Evolutionary conservation across 2,888 invertebrate genomes (phyloP), one percentile per base, ranked within the genome.

Genomic region (Steinernema carpocapsae): DNA sequence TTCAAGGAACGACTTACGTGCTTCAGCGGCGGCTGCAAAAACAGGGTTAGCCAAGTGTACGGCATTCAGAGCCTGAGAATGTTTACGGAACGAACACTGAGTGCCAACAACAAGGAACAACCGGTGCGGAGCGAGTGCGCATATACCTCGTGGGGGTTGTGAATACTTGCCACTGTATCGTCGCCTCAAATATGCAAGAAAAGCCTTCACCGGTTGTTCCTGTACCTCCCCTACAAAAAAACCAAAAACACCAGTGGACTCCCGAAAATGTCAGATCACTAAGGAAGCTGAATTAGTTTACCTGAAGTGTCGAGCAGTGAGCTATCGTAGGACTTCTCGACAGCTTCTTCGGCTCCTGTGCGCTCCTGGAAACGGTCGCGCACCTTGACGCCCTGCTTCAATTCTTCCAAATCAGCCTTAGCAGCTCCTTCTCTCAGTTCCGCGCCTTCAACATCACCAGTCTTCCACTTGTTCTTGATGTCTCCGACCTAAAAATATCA

Each of bases 401-500:
- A 79, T 51, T 83, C 85, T 64, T 87, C 87, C 45, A 87, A 76
- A 70, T 87, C 87, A 72, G 80, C 80, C 48, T 81, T 81, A 24
- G 82, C 80, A 0, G 79, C 81, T 7, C 80, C 82, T 43, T 85
- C 84, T 51, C 80, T 77, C 45, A 80, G 74, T 72, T 85, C 83
- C 12, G 87, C 86, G 0, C 80, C 84, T 78, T 86, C 85, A 29
- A 87, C 84, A 52, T 84, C 84, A 24, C 87, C 87, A 19, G 86
- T 85, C 79, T 87, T 85, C 87, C 87, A 87, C 72, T 86, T 87
- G 73, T 84, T 83, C 74, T 87, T 87, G 64, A 88, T 80, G 59
- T 80, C 83, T 74, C 83, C 86, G 72, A 87, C 81, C 80, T 83
- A 59, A 37, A 74, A 32, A 72, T 6, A 52, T 7, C 12, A 19